phyloP scores from a whole-genome alignment of 2,888 invertebrate species.

The Bursaphelenchus okinawaensis region DNA sequence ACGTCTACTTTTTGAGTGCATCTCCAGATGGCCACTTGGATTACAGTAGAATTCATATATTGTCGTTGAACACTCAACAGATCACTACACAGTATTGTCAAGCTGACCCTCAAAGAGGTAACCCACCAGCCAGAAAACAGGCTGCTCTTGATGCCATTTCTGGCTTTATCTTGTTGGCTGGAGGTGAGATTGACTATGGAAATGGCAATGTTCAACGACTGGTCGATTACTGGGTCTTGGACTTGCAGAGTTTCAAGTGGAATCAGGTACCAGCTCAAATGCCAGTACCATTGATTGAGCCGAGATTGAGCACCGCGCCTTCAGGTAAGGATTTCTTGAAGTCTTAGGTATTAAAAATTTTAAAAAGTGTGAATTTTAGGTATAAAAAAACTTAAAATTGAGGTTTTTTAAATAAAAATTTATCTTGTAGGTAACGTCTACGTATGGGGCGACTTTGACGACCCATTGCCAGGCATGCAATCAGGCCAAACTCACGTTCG shows the following conservation, averaged over 20 bases:
- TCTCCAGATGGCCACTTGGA: constrained; percentile 54
- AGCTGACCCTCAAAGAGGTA: constrained; percentile 45
- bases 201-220: constrained; percentile 42
- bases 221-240: constrained; percentile 52
- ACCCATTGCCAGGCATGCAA: constrained; percentile 56
- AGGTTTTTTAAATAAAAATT: too few species aligned
- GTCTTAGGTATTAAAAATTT: background rate
- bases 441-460: constrained; percentile 56
- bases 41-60: constrained; percentile 47
- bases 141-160: constrained; percentile 50
- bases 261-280: constrained; percentile 51
- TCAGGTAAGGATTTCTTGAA: constrained; percentile 35
- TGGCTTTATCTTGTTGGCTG: constrained; percentile 52
- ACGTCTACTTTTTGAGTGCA: constrained; percentile 50
- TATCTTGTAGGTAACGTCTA: constrained; percentile 43
- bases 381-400: constrained; percentile 3
- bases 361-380: background rate
- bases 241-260: constrained; percentile 51
- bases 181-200: constrained; percentile 53
- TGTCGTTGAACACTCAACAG: constrained; percentile 36
- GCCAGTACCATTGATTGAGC: constrained; percentile 55
- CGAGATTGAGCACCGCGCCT: constrained; percentile 49
- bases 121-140: constrained; percentile 50
- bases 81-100: constrained; percentile 46
- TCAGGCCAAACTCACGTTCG: constrained; percentile 49